Conservation (phyloP, 1,140 invertebrate species). For the Tetranychus urticae region DNA sequence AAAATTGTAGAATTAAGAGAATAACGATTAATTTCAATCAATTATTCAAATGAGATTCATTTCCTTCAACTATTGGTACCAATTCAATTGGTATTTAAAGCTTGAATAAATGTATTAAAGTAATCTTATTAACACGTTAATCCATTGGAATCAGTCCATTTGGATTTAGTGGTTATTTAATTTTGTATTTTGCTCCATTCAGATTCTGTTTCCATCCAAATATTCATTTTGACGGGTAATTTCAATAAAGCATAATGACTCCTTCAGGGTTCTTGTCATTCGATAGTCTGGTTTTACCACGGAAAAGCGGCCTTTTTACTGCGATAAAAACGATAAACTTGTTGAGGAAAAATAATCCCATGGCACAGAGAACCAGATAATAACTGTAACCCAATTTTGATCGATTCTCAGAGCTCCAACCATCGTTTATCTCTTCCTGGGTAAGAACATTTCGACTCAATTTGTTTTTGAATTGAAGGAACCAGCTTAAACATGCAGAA, state of each 20-base stretch:
- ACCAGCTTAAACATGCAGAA: slow-evolving; percentile 41
- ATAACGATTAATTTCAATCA: too few species aligned
- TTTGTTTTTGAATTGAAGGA: slow-evolving; percentile 43
- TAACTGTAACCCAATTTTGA: slow-evolving; percentile 49
- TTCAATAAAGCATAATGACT: slow-evolving; percentile 53
- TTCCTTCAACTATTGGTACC: not conserved
- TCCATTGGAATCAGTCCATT: too few species aligned
- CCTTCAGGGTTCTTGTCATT: slow-evolving; percentile 53
- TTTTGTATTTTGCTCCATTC: too few species aligned
- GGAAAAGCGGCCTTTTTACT: slow-evolving; percentile 33
- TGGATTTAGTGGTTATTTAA: not conserved
- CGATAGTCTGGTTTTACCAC: slow-evolving; percentile 22
- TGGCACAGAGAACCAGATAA: slow-evolving; percentile 47
- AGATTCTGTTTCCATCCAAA: not conserved
- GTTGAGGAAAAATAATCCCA: slow-evolving; percentile 42
- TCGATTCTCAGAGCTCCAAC: slow-evolving; percentile 42
- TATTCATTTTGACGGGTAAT: slow-evolving; percentile 8
- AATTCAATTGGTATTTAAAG: not conserved
- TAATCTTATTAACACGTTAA: too few species aligned
- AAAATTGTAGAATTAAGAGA: not conserved
- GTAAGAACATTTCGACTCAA: slow-evolving; percentile 49
- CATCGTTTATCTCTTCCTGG: slow-evolving; percentile 40
- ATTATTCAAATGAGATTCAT: not conserved
- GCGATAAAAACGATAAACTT: slow-evolving; percentile 45
- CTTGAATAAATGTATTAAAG: too few species aligned